A percentile compares a stretch with the other conserved stretches of the same genome.
These are phyloP conservation scores for Eustalomyia histrio DNA, from an alignment of 2,888 invertebrate genomes.

Conservation along the genomic window DNA sequence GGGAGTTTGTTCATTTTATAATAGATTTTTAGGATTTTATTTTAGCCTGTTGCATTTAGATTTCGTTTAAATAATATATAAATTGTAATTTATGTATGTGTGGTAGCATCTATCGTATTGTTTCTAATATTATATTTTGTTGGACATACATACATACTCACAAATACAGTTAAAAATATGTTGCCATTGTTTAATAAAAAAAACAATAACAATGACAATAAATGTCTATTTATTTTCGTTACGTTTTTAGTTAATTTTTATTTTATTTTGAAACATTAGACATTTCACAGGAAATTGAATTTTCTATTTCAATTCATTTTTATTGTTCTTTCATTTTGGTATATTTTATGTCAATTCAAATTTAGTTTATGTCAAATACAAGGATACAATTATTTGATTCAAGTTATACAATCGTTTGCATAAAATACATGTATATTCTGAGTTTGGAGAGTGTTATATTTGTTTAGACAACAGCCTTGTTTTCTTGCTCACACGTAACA, in stretches of 20 bases:
- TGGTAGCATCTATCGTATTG: background rate
- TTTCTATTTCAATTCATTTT: constrained; percentile 43
- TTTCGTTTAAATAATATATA: constrained; percentile 7
- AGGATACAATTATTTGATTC: constrained; percentile 16
- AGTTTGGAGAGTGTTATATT: too few relatives aligned
- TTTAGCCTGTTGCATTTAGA: constrained; percentile 59
- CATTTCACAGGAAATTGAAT: constrained; percentile 65
- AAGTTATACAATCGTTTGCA: background rate
- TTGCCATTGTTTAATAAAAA: too few relatives aligned
- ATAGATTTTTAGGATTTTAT: constrained; percentile 48
- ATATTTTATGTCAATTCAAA: constrained; percentile 49
- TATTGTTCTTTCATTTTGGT: constrained; percentile 27
- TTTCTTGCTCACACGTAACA: too few relatives aligned
- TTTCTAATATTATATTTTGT: background rate
- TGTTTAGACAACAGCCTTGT: too few relatives aligned
- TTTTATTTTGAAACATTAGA: constrained; percentile 55
- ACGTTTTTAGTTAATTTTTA: constrained; percentile 34
- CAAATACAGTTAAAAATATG: background rate
- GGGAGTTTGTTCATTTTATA: constrained; percentile 23
- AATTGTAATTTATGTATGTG: constrained; percentile 21
- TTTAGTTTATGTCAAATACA: constrained; percentile 38
- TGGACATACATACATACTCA: background rate
- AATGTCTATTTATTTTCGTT: constrained; percentile 51
- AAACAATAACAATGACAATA: constrained; percentile 57
- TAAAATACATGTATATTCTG: too few relatives aligned